These are phyloP conservation scores for Platycnemis pennipes DNA, from an alignment of 2,888 invertebrate genomes.

Conservation along the genomic window DNA sequence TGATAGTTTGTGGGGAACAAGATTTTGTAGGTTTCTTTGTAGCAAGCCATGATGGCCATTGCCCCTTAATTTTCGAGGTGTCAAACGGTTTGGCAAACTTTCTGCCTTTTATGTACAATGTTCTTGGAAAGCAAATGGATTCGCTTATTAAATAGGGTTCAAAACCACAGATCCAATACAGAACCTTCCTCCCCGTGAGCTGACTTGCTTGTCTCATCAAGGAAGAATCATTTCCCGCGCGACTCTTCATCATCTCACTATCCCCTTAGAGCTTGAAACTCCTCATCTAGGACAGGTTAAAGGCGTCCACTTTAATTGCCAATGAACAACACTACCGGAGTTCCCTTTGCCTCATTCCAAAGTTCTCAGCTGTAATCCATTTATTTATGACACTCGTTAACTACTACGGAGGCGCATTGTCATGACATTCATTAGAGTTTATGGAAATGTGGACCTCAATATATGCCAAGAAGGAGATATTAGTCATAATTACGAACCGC, in stretches of 20 bases:
- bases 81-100: no score
- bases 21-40: no score
- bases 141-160: no score
- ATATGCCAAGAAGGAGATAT: slow-evolving; percentile 61
- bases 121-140: no score
- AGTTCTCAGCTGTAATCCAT: not conserved
- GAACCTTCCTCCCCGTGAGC: not conserved
- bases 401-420: slow-evolving; percentile 34
- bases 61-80: no score
- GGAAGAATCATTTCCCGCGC: not conserved
- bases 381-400: slow-evolving; percentile 67
- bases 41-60: no score
- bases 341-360: slow-evolving; percentile 23
- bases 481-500: slow-evolving; percentile 42
- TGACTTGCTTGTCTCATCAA: not conserved
- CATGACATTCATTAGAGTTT: slow-evolving; percentile 64
- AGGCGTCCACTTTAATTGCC: slow-evolving; percentile 48
- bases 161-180: not conserved
- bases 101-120: no score
- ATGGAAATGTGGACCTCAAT: slow-evolving; percentile 66
- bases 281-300: slow-evolving; percentile 24
- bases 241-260: not conserved
- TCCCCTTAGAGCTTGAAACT: not conserved
- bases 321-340: slow-evolving; percentile 2
- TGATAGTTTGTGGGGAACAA: no score